Base-by-base conservation (phyloP, 2,888 invertebrate genomes). In the Diarsia dahlii region DNA sequence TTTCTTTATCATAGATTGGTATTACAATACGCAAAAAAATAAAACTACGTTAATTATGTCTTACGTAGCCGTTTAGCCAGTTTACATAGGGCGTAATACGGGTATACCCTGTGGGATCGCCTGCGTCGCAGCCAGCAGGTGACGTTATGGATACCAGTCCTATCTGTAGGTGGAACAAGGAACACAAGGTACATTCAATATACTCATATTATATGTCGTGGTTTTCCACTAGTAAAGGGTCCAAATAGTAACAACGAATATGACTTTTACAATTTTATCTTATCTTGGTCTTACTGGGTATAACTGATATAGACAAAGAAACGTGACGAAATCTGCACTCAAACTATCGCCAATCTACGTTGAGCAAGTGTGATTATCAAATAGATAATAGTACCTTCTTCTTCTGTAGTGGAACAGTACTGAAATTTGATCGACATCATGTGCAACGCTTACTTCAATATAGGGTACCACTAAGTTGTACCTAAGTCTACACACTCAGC, bases 61-160 rank as follows among this genome's bases (percentile, higher is more conserved):
- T 5, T 5, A 39, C 8, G 20, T 48, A 66, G 20, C 8, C 4
- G 28, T 9, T 8, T 12, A 66, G 13, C 48, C 66, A 66, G 28
- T 20, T 20, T 13, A 20, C 20, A 4, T 20, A n/a, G 13, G 48
- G 28, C 8, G 48, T 5, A 28, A 66, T 50, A 20, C 66, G 66
- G 28, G 48, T 66, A 48, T 50, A 66, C 48, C 48, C 28, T 28
- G 48, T 28, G 4, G 66, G 66, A 2, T 66, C 12, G 13, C 48
- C 65, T 20, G 28, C 28, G 20, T 18, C 8, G 28, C 48, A 66
- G 20, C 65, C 65, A 13, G 65, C 65, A 13, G 48, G 8, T 13
- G 65, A 66, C 28, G 66, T 66, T 23, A 50, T 13, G 28, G 66
- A 66, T 6, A 66, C 48, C 13, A 66, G 48, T 20, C 66, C 66